phyloP scores from a whole-genome alignment of 2,113 vertebrate genomes.

The Spea multiplicata region DNA sequence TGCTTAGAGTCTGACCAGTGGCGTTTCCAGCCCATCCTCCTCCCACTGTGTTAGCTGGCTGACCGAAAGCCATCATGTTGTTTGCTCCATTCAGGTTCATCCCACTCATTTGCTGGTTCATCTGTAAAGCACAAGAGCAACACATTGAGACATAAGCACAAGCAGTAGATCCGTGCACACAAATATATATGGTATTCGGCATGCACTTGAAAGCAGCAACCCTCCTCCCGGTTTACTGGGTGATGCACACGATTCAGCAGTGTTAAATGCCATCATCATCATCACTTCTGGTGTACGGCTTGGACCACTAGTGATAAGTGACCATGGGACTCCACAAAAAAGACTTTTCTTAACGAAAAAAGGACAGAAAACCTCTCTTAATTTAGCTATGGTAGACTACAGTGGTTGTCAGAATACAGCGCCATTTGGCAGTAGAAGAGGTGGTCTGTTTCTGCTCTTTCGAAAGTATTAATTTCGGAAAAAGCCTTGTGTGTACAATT shows the following conservation, averaged over 20 bases:
- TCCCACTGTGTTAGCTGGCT: constrained; percentile 73
- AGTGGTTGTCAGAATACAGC: too few relatives aligned
- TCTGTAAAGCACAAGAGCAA: constrained; percentile 64
- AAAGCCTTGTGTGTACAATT: neutral
- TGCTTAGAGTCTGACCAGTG: constrained; percentile 95
- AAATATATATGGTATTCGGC: neutral
- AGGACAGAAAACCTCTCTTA: too few relatives aligned
- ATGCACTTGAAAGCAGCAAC: neutral
- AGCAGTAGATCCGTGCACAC: neutral
- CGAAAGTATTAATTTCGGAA: too few relatives aligned
- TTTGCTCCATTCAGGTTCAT: constrained; percentile 73
- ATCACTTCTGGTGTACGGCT: neutral
- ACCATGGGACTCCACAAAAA: neutral
- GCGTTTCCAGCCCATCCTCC: constrained; percentile 77
- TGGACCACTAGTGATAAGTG: neutral
- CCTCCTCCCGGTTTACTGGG: neutral
- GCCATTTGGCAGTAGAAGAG: too few relatives aligned
- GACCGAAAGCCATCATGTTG: constrained; percentile 66
- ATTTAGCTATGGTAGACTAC: too few relatives aligned
- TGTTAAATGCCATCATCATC: neutral
- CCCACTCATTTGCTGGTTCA: constrained; percentile 94
- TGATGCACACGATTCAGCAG: neutral
- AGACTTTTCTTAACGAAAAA: too few relatives aligned
- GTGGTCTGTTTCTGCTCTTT: too few relatives aligned
- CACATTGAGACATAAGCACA: constrained; percentile 31